Percentiles rank a stretch among this genome's conserved stretches.
These are phyloP conservation scores for Sardina pilchardus DNA, from an alignment of 2,113 vertebrate species.

Conservation along the genomic window DNA sequence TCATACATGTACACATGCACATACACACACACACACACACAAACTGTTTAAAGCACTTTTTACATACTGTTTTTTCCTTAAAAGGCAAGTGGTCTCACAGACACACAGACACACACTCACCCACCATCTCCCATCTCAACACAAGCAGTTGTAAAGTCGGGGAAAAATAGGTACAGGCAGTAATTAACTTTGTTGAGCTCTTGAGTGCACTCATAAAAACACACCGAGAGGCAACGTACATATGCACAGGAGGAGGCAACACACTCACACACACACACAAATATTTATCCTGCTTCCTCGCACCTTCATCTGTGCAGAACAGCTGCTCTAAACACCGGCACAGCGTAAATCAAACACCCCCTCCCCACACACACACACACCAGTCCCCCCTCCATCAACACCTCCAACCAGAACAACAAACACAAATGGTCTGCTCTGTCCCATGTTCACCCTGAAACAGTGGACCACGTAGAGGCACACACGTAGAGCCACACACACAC, in stretches of 20 bases:
- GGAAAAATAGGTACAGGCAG: background rate
- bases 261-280: slow-evolving; percentile 20
- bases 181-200: slow-evolving; percentile 15
- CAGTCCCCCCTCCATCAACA: background rate
- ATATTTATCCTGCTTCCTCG: slow-evolving; percentile 41
- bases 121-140: background rate
- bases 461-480: background rate
- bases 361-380: background rate
- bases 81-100: background rate
- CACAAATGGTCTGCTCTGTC: background rate
- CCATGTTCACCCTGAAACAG: background rate
- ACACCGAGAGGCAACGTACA: background rate
- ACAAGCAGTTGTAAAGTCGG: background rate
- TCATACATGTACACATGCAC: background rate
- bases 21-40: background rate
- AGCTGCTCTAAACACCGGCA: slow-evolving; percentile 27
- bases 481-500: background rate
- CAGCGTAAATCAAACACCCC: slow-evolving; percentile 20
- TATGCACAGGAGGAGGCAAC: background rate
- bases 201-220: slow-evolving; percentile 1
- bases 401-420: background rate
- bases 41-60: no score
- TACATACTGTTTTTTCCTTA: no score
- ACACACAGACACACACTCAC: background rate
- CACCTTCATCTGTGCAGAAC: slow-evolving; percentile 30